Conservation (phyloP, 2,797 vertebrate genomes). For the Buceros bicornis region DNA sequence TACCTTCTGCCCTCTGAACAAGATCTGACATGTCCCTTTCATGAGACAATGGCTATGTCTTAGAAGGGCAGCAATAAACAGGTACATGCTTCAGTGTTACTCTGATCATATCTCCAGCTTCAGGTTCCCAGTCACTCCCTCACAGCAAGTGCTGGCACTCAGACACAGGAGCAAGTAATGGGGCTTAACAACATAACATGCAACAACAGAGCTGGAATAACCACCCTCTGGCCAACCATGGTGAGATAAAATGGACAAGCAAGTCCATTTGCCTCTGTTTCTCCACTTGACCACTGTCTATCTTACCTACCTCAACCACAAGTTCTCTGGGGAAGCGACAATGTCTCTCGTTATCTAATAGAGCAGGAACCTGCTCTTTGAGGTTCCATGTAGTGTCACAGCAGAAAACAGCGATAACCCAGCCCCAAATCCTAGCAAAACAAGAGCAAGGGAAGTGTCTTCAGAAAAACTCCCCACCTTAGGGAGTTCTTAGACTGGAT, state of each 20-base stretch:
- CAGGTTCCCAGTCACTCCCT: background rate
- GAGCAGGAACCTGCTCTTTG: background rate
- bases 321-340: background rate
- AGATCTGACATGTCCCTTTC: background rate
- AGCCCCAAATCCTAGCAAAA: background rate
- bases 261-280: background rate
- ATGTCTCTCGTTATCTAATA: background rate
- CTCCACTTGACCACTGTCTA: background rate
- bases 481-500: background rate
- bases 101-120: background rate
- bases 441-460: background rate
- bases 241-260: background rate
- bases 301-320: background rate
- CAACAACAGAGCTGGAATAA: background rate
- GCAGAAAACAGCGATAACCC: background rate
- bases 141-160: background rate
- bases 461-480: background rate
- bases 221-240: background rate
- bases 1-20: background rate
- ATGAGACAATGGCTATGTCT: background rate
- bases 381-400: background rate
- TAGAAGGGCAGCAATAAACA: background rate
- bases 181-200: fast-evolving
- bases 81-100: background rate
- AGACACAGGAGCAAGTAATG: background rate